Percentiles rank a stretch among this genome's conserved stretches.
Evolutionary conservation across 2,888 invertebrate species (phyloP).

Genomic region (Muschampia plurimacula): DNA sequence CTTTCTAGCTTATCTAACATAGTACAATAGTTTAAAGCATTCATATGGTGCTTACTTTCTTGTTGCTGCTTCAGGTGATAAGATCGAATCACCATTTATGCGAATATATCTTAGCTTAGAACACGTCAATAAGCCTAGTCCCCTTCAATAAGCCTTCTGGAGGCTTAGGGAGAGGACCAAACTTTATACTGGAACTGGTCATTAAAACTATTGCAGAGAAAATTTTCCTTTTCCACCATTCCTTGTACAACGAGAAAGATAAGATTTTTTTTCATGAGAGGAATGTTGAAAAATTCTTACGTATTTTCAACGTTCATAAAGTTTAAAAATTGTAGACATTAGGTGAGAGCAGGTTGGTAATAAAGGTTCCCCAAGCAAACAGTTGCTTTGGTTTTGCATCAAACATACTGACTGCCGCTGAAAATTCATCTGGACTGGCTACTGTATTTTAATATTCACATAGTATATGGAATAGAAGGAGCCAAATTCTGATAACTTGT

Average conservation of each 20-base stretch:
- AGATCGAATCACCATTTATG: no score
- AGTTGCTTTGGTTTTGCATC: slow-evolving; percentile 44
- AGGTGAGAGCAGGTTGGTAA: slow-evolving; percentile 41
- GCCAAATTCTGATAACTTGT: no score
- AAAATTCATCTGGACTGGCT: slow-evolving; percentile 20
- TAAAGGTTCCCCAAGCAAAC: slow-evolving; percentile 42
- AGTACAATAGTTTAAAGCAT: no score
- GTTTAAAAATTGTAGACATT: slow-evolving; percentile 48
- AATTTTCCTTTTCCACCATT: background rate
- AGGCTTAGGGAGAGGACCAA: no score
- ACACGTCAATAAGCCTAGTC: no score
- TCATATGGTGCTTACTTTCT: no score
- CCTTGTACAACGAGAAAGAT: slow-evolving; percentile 3
- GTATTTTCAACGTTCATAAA: slow-evolving; percentile 45
- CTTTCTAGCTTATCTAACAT: no score
- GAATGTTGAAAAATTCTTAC: slow-evolving; percentile 41
- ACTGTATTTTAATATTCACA: slow-evolving; percentile 20
- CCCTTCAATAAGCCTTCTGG: no score
- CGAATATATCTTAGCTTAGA: no score
- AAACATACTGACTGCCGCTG: slow-evolving; percentile 31
- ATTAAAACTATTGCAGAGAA: background rate
- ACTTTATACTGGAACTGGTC: background rate
- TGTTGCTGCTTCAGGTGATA: no score
- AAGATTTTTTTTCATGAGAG: slow-evolving; percentile 38
- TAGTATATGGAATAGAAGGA: background rate